Evolutionary conservation across 2,797 vertebrate species (phyloP).

Genomic region (Cetoscarus ocellatus): DNA sequence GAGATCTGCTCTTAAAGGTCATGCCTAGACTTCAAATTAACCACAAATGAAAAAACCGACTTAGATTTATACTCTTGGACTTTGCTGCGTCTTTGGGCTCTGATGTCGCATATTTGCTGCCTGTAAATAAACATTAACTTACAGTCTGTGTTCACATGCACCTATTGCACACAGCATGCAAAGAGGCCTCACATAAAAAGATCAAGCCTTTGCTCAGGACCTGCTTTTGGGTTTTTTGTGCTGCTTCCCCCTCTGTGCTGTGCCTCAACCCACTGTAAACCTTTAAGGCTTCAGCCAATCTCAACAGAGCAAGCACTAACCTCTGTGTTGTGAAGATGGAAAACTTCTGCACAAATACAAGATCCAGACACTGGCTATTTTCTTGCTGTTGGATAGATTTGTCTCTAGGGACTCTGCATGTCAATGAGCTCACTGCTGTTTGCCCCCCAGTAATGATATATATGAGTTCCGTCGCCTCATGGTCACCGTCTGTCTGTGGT

Average conservation of each 20-base stretch:
- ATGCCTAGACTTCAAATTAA: not conserved
- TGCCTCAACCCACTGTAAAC: constrained; percentile 52
- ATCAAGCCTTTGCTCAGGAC: constrained; percentile 40
- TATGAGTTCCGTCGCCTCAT: constrained; percentile 18
- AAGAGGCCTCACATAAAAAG: constrained; percentile 50
- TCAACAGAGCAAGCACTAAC: constrained; percentile 40
- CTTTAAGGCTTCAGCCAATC: constrained; percentile 37
- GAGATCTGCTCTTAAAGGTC: constrained; percentile 20
- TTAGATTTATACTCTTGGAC: constrained; percentile 36
- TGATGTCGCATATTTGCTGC: constrained; percentile 48
- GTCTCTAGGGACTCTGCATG: constrained; percentile 31
- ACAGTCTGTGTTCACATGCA: constrained; percentile 43
- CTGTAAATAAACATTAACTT: constrained; percentile 52
- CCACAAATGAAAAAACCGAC: constrained; percentile 14
- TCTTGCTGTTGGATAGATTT: constrained; percentile 33
- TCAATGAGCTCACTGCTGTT: constrained; percentile 52
- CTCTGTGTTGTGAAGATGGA: constrained; percentile 41
- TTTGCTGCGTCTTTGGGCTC: constrained; percentile 30
- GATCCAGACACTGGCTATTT: constrained; percentile 26
- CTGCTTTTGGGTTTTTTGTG: constrained; percentile 38
- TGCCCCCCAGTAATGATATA: constrained; percentile 42
- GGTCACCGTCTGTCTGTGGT: constrained; percentile 7
- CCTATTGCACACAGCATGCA: constrained; percentile 37
- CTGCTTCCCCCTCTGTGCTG: constrained; percentile 23
- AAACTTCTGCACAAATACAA: constrained; percentile 10